phyloP scores from a whole-genome alignment of 2,113 vertebrate species.

The Corythaeola cristata region DNA sequence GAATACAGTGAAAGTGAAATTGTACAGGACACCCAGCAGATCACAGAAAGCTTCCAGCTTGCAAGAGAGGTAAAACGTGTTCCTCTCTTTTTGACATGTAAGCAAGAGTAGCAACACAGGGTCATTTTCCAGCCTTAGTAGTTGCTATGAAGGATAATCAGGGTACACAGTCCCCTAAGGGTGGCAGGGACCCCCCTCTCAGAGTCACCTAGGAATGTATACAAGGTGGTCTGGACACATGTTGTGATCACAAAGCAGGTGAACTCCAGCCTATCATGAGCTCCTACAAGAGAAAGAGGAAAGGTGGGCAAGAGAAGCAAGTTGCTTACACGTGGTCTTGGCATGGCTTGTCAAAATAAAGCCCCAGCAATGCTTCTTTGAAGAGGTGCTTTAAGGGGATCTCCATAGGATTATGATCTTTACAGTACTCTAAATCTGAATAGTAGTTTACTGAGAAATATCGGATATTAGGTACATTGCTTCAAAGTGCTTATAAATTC shows the following conservation, averaged over 20 bases:
- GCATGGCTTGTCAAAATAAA: not conserved
- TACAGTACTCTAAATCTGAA: not conserved
- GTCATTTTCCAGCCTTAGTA: not conserved
- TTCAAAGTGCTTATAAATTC: not conserved
- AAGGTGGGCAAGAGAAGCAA: not conserved
- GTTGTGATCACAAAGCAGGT: not conserved
- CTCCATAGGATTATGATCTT: not conserved
- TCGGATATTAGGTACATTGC: not conserved
- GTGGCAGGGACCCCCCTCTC: not conserved
- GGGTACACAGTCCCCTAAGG: not conserved
- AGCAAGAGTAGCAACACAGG: not conserved
- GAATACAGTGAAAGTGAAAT: not conserved
- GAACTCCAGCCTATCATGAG: not conserved
- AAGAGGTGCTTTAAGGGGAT: not conserved
- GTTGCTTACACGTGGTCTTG: not conserved
- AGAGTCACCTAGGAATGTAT: not conserved
- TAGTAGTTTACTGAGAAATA: not conserved
- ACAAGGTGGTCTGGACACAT: rapidly evolving
- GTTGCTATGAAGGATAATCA: not conserved
- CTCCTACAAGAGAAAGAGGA: not conserved
- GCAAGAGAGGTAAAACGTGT: not conserved
- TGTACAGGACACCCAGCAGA: not conserved
- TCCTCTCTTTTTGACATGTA: not conserved
- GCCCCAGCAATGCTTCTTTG: not conserved
- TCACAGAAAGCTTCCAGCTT: not conserved